Percentiles rank a stretch among this genome's conserved stretches.
phyloP scores from a whole-genome alignment of 2,113 vertebrate species.

The Notothenia coriiceps region DNA sequence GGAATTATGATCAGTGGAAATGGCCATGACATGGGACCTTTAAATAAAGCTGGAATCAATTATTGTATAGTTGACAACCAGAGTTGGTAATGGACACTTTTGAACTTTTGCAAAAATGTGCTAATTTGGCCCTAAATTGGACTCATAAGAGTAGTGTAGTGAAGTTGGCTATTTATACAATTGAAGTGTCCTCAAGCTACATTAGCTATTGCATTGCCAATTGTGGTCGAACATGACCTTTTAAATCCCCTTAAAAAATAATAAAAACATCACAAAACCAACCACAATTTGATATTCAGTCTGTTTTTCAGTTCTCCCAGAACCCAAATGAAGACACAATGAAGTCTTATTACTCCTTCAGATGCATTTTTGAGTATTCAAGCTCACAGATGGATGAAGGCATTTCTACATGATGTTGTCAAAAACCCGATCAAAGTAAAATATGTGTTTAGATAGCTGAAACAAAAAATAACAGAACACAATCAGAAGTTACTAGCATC shows the following conservation, averaged over 20 bases:
- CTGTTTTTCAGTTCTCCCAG: neutral
- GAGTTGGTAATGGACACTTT: neutral
- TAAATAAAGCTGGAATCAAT: neutral
- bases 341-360: neutral
- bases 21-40: no score
- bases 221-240: neutral
- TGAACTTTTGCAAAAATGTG: neutral
- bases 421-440: slow-evolving; percentile 56
- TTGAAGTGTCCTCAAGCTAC: neutral
- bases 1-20: no score
- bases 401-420: slow-evolving; percentile 47
- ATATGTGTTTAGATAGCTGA: slow-evolving; percentile 54
- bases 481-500: neutral
- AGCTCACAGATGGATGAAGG: slow-evolving; percentile 31
- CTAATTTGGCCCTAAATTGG: neutral
- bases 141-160: neutral
- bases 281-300: neutral
- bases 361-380: slow-evolving; percentile 6
- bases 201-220: neutral
- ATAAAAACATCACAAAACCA: no score
- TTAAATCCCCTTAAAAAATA: no score
- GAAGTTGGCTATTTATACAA: neutral
- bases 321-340: slow-evolving; percentile 21
- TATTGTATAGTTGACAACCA: neutral
- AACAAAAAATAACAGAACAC: neutral